Base-by-base conservation (phyloP, 2,797 vertebrate species). In the Benthosema pterotum region DNA sequence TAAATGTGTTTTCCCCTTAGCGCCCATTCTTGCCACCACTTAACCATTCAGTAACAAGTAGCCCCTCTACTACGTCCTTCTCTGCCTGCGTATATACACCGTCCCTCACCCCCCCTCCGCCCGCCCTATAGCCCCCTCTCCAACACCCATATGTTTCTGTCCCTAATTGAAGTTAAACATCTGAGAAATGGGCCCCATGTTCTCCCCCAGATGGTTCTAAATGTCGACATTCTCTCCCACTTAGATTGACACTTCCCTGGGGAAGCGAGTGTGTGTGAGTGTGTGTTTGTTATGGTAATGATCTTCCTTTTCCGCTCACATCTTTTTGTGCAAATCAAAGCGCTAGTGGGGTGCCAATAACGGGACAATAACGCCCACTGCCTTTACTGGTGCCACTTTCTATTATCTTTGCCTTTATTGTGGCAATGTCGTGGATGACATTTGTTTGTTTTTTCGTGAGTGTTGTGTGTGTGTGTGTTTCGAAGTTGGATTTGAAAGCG, bases 261-360 rank as follows among this genome's bases (percentile, higher is more conserved):
- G 86, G 89, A 90, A 50, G 65, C 54, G 62, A 56, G 83, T 45
- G 73, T 71, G 80, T 69, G 83, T 60, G 46, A 75, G 60, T 78
- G 83, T 60, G 79, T 74, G 83, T 89, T 86, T 89, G 83, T 89
- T 91, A 91, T 91, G 89, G 60, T 82, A 91, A 91, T 89, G 79
- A 60, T 74, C 69, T 78, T 79, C 83, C 78, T 83, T 75, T 78
- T 71, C 42, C 28, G 6, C 84, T 86, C 79, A 74, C 83, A 87
- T 83, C 80, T 87, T 84, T n/a, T 82, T 88, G 78, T 86, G 86
- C 74, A 77, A 83, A 89, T 88, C 81, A 82, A 75, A 73, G 67
- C 79, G 72, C 77, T 7, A 54, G n/a, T n/a, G 65, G 55, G 65
- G 63, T 63, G 16, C 15, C 47, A 63, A 46, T 49, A 15, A 63